Base-by-base conservation (phyloP, 2,888 invertebrate genomes). In the Chrysolina oricalcia region DNA sequence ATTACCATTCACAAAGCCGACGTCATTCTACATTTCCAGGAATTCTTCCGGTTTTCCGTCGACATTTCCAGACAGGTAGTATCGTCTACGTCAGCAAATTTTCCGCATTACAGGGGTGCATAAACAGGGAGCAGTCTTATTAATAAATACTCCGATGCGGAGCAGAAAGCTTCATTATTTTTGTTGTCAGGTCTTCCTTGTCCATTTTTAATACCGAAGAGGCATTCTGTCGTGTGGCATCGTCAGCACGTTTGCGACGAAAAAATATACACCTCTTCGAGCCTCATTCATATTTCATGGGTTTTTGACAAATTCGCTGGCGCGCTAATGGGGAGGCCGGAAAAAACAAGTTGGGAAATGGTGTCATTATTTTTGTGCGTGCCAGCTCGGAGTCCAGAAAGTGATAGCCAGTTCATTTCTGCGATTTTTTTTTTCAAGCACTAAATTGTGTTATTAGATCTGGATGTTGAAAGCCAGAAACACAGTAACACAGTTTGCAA, bases 1-100 rank as follows among this genome's bases (percentile, higher is more conserved):
- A 56, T 56, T 56, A 56, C 23, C 13, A 56, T 19, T 21, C 23
- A 11, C 27, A 59, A 59, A n/a, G 35, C n/a, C 27, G 15, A 53
- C 21, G 23, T 5, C 53, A 19, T 21, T 59, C 17, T n/a, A n/a
- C n/a, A 35, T 27, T 59, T 59, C 59, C 35, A 59, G 35, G 59
- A 59, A 59, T 5, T 53, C 53, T 53, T 43, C 53, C 53, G 19
- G 53, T 19, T 53, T 53, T 53, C 53, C 53, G 53, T 21, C 53
- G 53, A 53, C 53, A 53, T 53, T 59, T 59, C 59, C 59, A 59
- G 59, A 35, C 59, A 59, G 59, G 27, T 59, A 35, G 35, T 56
- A 59, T 59, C 35, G 59, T 35, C 27, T 23, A 59, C 59, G 59
- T 59, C 35, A 27, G 59, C 59, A 11, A 27, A 9, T 59, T 27